Base-by-base conservation (phyloP, 2,797 vertebrate genomes). In the Acrocephalus scirpaceus region DNA sequence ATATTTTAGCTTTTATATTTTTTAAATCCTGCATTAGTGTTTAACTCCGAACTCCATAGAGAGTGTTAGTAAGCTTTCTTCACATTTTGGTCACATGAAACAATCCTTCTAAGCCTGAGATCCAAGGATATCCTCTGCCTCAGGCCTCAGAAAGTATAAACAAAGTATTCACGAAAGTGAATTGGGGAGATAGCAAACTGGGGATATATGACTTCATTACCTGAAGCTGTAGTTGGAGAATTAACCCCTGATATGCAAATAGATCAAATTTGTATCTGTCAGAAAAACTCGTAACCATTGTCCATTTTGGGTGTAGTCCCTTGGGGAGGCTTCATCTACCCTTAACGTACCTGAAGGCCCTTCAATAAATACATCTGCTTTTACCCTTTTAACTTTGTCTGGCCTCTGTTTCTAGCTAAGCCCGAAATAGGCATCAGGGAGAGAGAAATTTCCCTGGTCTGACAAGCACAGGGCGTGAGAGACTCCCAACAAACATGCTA, bases 381-480 rank as follows among this genome's bases (percentile, higher is more conserved):
- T 65, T 20, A 36, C 10, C 40, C n/a, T 65, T 65, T 66, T 13
- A 54, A 10, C 21, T 56, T 45, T 7, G 12, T 15, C 25, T 44
- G 50, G 10, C 32, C 75, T 65, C 75, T 36, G n/a, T 38, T 45
- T 45, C 26, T 65, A 78, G 50, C 26, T 45, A 65, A 77, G 10
- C n/a, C 50, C 0, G 0, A 65, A 65, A 78, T 0, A 38, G 26
- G 21, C 27, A 54, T 19, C 21, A 65, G 20, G 32, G 22, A 87
- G 11, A 57, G 8, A 58, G 5, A 51, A 29, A 47, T 22, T 65
- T 56, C 32, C 64, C 44, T 64, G 6, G 0, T 18, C 48, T 73
- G 56, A 15, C 38, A 58, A 40, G 42, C 48, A 80, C 10, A 32
- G 73, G 34, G 32, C 1, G 3, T 2, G 8, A 90, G 10, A 92